Evolutionary conservation across 2,113 vertebrate species (phyloP).

Genomic region (Chloropsis cyanopogon): DNA sequence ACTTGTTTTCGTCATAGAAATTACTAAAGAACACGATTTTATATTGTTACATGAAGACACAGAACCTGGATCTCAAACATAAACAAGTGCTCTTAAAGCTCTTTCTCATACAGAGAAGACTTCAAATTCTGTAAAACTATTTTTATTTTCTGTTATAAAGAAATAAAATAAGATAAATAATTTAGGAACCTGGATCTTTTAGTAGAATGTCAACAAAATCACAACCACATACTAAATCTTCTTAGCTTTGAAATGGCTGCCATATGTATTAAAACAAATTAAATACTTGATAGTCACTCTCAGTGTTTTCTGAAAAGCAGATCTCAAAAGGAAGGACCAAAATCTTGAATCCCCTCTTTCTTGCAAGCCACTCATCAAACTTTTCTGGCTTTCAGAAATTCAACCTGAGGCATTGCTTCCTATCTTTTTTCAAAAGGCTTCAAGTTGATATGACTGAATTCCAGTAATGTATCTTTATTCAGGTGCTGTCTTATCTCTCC

Average conservation of each 20-base stretch:
- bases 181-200: not conserved
- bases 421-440: not conserved
- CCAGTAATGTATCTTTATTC: not conserved
- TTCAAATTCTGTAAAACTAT: not conserved
- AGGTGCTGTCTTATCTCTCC: not conserved
- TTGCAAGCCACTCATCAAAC: not conserved
- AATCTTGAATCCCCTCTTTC: not conserved
- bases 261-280: not conserved
- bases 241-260: not conserved
- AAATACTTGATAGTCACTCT: not conserved
- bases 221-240: fast-evolving
- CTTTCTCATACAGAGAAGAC: not conserved
- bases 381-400: not conserved
- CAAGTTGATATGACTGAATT: not conserved
- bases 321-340: not conserved
- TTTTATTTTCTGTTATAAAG: not conserved
- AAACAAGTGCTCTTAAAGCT: not conserved
- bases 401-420: not conserved
- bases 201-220: not conserved
- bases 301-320: not conserved
- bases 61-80: not conserved
- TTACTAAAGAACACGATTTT: not conserved
- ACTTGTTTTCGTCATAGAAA: not conserved
- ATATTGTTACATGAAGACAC: not conserved
- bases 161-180: not conserved